These are phyloP conservation scores for Glossosoma conforme DNA, from an alignment of 1,140 invertebrate species.

Conservation along the genomic window DNA sequence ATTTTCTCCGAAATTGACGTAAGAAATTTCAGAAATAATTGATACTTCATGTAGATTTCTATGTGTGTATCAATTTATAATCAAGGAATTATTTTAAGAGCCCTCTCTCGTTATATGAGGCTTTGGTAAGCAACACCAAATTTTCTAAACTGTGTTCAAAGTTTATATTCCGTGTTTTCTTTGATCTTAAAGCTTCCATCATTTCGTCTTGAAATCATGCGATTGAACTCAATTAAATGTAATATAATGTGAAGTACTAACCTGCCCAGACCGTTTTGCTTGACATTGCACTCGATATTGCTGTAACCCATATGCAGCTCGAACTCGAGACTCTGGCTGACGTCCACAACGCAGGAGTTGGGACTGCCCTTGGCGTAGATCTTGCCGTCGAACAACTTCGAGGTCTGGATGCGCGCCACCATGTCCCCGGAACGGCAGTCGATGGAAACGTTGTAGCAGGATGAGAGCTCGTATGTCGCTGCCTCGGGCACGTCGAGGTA, in stretches of 20 bases:
- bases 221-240: too few species aligned
- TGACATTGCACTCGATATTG: slow-evolving; percentile 85
- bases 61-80: too few species aligned
- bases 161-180: too few species aligned
- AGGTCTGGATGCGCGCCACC: slow-evolving; percentile 87
- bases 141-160: background rate
- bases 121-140: too few species aligned
- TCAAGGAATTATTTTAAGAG: too few species aligned
- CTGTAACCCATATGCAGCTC: slow-evolving; percentile 87
- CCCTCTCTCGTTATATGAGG: background rate
- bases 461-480: slow-evolving; percentile 86
- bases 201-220: too few species aligned
- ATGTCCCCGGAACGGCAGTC: slow-evolving; percentile 89
- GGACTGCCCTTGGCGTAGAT: slow-evolving; percentile 90
- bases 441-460: slow-evolving; percentile 92
- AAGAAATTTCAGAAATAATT: too few species aligned
- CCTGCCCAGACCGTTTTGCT: slow-evolving; percentile 76
- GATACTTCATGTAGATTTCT: too few species aligned
- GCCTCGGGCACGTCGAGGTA: slow-evolving; percentile 85
- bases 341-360: slow-evolving; percentile 85
- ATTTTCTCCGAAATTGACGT: too few species aligned
- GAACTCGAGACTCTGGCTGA: slow-evolving; percentile 79
- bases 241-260: slow-evolving; percentile 33
- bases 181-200: too few species aligned
- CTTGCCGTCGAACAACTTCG: slow-evolving; percentile 89